A percentile compares a stretch with the other conserved stretches of the same genome.
These are phyloP conservation scores for Centropristis striata DNA, from an alignment of 2,113 vertebrate species.

Conservation along the genomic window DNA sequence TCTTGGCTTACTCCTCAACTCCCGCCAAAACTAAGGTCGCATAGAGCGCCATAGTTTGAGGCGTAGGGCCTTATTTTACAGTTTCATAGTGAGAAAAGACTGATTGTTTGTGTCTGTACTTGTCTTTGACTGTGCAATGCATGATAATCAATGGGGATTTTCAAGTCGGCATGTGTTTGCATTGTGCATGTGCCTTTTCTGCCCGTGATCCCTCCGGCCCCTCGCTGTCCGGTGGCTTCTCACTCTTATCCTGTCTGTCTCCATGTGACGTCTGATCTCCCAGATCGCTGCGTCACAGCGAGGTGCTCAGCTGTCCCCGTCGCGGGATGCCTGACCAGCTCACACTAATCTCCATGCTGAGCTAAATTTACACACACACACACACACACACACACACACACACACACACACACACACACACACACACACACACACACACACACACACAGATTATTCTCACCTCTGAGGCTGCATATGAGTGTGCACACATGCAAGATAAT, in stretches of 20 bases:
- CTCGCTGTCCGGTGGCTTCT: constrained; percentile 43
- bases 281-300: constrained; percentile 59
- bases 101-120: neutral
- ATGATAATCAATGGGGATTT: neutral
- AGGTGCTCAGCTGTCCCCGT: constrained; percentile 71
- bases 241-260: constrained; percentile 62
- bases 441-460: constrained; percentile 58
- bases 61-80: neutral
- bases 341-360: constrained; percentile 69
- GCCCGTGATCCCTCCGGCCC: neutral
- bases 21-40: too few species aligned
- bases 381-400: constrained; percentile 34
- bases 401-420: constrained; percentile 34
- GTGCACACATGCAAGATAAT: constrained; percentile 20
- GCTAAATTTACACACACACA: constrained; percentile 71
- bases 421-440: constrained; percentile 42
- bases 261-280: constrained; percentile 78
- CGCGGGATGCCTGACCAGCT: constrained; percentile 62
- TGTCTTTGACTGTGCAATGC: neutral
- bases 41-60: too few species aligned
- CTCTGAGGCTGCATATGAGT: constrained; percentile 31
- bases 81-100: too few species aligned
- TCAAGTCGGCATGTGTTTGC: neutral
- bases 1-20: too few species aligned
- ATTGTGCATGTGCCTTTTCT: neutral